Percentiles rank a stretch among this genome's conserved stretches.
Conservation (phyloP, 2,113 vertebrate species). For the Cisticola juncidis region DNA sequence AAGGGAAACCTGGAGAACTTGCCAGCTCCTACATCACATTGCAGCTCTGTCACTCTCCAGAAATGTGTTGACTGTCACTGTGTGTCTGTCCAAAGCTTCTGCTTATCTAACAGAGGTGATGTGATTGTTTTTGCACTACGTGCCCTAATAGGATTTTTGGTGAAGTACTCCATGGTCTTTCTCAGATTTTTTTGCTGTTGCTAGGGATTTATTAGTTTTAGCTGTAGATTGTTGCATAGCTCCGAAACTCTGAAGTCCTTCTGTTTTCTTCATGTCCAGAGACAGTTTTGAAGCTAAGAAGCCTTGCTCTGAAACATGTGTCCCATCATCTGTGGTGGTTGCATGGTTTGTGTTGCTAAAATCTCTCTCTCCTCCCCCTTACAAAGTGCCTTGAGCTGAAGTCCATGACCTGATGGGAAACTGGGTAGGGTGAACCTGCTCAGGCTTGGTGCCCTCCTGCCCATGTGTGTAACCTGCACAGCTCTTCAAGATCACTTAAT, state of each 20-base stretch:
- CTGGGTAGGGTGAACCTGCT: background rate
- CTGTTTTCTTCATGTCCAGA: background rate
- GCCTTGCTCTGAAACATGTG: background rate
- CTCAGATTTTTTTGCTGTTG: background rate
- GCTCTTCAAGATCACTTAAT: background rate
- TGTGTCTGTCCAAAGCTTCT: slow-evolving; percentile 6
- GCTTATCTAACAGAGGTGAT: background rate
- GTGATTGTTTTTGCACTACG: background rate
- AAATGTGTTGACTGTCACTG: background rate
- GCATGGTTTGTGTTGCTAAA: background rate
- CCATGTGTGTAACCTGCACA: background rate
- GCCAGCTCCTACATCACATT: background rate
- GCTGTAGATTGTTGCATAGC: background rate
- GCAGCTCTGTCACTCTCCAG: background rate
- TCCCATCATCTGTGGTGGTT: background rate
- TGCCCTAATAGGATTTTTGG: slow-evolving; percentile 26
- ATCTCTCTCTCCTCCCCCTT: background rate
- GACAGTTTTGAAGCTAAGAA: background rate
- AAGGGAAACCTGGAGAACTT: slow-evolving; percentile 14
- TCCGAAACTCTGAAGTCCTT: background rate
- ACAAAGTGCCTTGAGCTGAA: background rate
- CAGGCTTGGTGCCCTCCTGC: accelerated
- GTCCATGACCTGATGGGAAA: background rate
- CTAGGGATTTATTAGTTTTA: background rate
- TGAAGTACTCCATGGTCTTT: slow-evolving; percentile 5